These are phyloP conservation scores for Nemurella pictetii DNA, from an alignment of 2,888 invertebrate species.

Conservation along the genomic window DNA sequence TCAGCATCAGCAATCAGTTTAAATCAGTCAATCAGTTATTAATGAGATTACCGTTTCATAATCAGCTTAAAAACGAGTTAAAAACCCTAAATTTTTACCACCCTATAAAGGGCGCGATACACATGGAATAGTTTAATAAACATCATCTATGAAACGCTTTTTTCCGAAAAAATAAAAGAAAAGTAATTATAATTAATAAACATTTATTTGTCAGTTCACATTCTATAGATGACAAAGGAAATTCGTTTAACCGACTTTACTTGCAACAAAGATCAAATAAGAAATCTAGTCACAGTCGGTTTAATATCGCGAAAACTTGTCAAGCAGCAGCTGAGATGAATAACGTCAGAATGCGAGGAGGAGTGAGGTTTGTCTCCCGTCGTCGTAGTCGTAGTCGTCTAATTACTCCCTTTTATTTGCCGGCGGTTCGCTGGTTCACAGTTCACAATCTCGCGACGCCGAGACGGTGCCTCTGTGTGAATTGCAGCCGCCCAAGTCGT, in stretches of 20 bases:
- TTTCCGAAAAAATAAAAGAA: no score
- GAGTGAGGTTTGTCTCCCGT: not conserved
- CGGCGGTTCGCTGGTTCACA: not conserved
- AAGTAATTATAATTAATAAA: not conserved
- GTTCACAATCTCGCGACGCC: not conserved
- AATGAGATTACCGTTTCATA: no score
- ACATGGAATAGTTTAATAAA: no score
- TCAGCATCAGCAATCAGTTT: no score
- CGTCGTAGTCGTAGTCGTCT: no score
- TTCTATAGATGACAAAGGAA: not conserved
- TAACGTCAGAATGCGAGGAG: not conserved
- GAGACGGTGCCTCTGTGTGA: not conserved
- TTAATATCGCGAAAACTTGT: not conserved
- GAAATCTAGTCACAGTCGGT: not conserved
- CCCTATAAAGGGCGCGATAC: no score
- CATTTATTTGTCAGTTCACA: not conserved
- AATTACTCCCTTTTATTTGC: not conserved
- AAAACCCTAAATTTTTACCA: no score
- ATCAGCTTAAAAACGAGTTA: no score
- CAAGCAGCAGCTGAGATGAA: not conserved
- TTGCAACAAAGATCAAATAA: not conserved
- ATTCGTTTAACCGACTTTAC: not conserved
- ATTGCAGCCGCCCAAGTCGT: not conserved
- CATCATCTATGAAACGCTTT: no score
- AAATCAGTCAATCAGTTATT: no score